Conservation (phyloP, 2,797 vertebrate species). For the Micromesistius poutassou region DNA sequence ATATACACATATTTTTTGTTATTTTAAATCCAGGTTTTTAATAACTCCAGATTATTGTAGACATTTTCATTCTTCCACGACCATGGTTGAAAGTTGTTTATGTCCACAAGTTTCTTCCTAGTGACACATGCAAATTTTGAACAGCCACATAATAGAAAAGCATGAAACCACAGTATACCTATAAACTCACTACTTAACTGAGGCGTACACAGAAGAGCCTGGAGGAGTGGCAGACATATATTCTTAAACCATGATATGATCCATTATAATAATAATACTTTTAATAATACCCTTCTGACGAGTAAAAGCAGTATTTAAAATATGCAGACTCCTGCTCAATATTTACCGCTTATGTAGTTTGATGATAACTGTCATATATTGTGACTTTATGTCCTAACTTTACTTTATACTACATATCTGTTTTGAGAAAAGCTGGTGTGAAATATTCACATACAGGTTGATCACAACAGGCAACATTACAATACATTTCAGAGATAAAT, state of each 20-base stretch:
- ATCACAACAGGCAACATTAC: conserved; percentile 55
- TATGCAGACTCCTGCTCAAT: conserved; percentile 27
- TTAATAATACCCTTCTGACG: conserved; percentile 26
- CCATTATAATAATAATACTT: conserved; percentile 6
- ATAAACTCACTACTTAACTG: conserved; percentile 25
- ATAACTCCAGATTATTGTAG: conserved; percentile 33
- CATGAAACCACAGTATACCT: conserved; percentile 20
- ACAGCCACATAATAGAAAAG: conserved; percentile 19
- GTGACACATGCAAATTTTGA: conserved; percentile 48
- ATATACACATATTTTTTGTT: conserved; percentile 3
- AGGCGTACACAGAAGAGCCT: conserved; percentile 26
- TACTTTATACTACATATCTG: conserved; percentile 12
- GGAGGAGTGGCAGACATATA: conserved; percentile 4
- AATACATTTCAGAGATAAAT: conserved; percentile 57
- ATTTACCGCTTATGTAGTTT: conserved; percentile 18
- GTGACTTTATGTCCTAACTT: not conserved
- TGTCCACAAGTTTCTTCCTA: conserved; percentile 30
- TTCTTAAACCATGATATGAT: conserved; percentile 20
- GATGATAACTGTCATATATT: conserved; percentile 40
- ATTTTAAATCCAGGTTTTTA: conserved; percentile 15
- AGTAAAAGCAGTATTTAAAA: conserved; percentile 17
- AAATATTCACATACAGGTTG: conserved; percentile 42
- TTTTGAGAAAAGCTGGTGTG: conserved; percentile 46
- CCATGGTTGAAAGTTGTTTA: conserved; percentile 3
- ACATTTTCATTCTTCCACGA: conserved; percentile 25